Base-by-base conservation (phyloP, 2,797 vertebrate genomes). In the Spondyliosoma cantharus region DNA sequence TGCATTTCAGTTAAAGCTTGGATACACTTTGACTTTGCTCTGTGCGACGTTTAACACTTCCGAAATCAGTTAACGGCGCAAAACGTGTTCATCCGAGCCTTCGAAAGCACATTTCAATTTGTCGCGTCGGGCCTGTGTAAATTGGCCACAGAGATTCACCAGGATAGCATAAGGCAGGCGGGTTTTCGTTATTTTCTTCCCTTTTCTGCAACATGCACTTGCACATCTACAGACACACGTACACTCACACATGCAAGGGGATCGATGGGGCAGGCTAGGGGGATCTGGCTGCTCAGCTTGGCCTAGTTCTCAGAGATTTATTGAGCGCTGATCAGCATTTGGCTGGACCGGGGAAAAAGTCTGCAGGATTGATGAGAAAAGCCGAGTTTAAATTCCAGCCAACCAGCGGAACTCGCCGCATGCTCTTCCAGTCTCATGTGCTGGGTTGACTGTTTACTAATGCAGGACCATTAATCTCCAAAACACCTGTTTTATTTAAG, bases 251-350 rank as follows among this genome's bases (percentile, higher is more conserved):
- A 71, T 58, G 74, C 54, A 62, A 11, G 66, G 68, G 79, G 89
- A 93, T 95, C 86, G 80, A 93, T 92, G 87, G 73, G 67, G 54
- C 70, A 64, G 76, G 79, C 80, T 69, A 59, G 64, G 71, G 89
- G 82, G 84, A 87, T 92, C 85, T 88, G 82, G 85, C 86, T 83
- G 78, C 87, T 88, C 74, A 78, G 88, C 87, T 87, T 91, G 92
- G 86, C 93, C 92, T 92, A 93, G 89, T 93, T 94, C 91, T 91
- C 93, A 91, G 89, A 93, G 90, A 93, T 93, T 92, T 93, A 94
- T 93, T 87, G 91, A 93, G 84, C 37, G 45, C 89, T 90, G 91
- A 94, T 93, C 90, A 92, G 91, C 90, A 90, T 92, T 92, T 66
- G 89, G 83, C 85, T 72, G 17, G 86, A 77, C 89, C 79, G 53